Evolutionary conservation across 2,113 vertebrate genomes (phyloP), one percentile per base, ranked within the genome.

Genomic region (Rhizomys pruinosus): DNA sequence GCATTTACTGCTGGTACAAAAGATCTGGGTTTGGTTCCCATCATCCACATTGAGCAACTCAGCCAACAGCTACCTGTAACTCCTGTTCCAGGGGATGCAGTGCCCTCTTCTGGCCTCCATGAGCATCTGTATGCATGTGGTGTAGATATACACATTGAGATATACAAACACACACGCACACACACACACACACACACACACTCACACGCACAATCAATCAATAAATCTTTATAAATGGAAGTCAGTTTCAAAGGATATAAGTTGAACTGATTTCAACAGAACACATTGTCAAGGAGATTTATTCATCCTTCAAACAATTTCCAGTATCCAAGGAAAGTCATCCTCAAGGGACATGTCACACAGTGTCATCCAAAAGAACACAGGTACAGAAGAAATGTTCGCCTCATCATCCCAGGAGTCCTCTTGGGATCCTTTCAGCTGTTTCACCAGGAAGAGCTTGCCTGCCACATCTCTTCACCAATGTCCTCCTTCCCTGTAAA

Each of bases 361-460:
- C 19, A 34, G 39, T 44, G 71, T 84, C 74, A 29, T 29, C 44
- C 55, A 37, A 37, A 86, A 85, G 73, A 39, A 74, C 32, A n/a
- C 55, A 37, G 29, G 20, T 20, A 44, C 66, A 64, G 82, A 80
- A 92, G 73, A 47, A 32, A 59, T 22, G 0, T 29, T 13, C 22
- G 52, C n/a, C n/a, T 39, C 4, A n/a, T 4, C 0, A 0, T 15
- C 47, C 79, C 59, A 2, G 5, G 2, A 32, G 1, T 37, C 23
- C 42, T 52, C 78, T 69, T 34, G 15, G 87, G 59, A 13, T 16
- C 63, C 84, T 47, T 17, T 87, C 15, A 37, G 1, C 29, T 9
- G 22, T 39, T 25, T 27, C 61, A 29, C 61, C 27, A 23, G 39
- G 23, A 71, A 82, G n/a, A 52, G 8, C 39, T 22, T 20, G 2